Base-by-base conservation (phyloP, 2,888 invertebrate genomes). In the Parthenolecanium corni region DNA sequence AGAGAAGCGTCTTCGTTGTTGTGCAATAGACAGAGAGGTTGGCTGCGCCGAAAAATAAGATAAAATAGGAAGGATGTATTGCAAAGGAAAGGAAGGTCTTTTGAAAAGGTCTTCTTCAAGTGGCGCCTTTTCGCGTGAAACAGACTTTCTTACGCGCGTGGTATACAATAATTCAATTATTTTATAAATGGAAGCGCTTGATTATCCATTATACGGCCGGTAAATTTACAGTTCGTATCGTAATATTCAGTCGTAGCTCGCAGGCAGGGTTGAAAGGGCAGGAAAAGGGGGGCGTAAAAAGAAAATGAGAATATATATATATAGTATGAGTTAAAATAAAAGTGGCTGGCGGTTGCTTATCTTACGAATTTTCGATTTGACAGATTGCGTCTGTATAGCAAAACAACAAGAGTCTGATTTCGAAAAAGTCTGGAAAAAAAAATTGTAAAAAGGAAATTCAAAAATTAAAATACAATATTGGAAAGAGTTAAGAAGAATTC, bases 161-260 rank as follows among this genome's bases (percentile, higher is more conserved):
- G 61, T 51, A 31, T 61, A 49, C 49, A 61, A 61, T 61, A 61
- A 61, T 61, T 61, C 51, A 61, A 61, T 61, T 61, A 61, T 61
- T 61, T 49, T 51, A 51, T 61, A 61, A 61, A 61, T 61, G 61
- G 61, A 61, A 61, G 61, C 61, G 61, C 61, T 51, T 61, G 61
- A 61, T 61, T 61, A 61, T 38, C 51, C 38, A 61, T 61, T 61
- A 61, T 51, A 57, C 49, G 23, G 23, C 49, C 21, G 18, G 49
- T 49, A 49, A 23, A 49, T 49, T 49, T 21, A 5, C 23, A 9
- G 31, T 31, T 31, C 31, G 9, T 4, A 31, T 31, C 31, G 31
- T 31, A 31, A 31, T 31, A 31, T 31, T 31, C 31, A 9, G 4
- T 31, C 31, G 31, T 6, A 31, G 31, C 4, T 4, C 6, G 14